Conservation (phyloP, 2,113 vertebrate species). For the Nibea albiflora region DNA sequence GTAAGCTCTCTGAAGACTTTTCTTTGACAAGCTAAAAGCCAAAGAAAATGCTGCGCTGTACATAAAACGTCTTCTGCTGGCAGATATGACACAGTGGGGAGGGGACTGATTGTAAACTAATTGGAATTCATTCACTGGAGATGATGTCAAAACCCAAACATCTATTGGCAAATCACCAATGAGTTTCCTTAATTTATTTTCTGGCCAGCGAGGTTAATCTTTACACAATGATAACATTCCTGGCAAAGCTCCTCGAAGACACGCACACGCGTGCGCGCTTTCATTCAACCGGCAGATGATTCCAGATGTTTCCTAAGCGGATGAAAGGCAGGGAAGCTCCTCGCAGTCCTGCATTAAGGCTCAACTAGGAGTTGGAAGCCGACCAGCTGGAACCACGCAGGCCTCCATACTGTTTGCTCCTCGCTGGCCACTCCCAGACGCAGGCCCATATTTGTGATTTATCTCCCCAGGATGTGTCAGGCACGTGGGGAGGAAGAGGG, state of each 20-base stretch:
- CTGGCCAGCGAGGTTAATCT: conserved; percentile 65
- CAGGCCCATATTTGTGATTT: conserved; percentile 69
- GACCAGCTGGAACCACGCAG: conserved; percentile 72
- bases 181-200: conserved; percentile 74
- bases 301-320: conserved; percentile 86
- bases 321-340: conserved; percentile 79
- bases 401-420: conserved; percentile 67
- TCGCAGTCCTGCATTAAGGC: conserved; percentile 62
- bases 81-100: conserved; percentile 31
- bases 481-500: conserved; percentile 60
- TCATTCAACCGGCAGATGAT: conserved; percentile 72
- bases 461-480: conserved; percentile 73
- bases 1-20: background rate
- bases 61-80: conserved; percentile 8
- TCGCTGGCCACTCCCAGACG: conserved; percentile 48
- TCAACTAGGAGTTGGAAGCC: conserved; percentile 71
- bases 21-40: conserved; percentile 15
- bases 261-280: conserved; percentile 34
- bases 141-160: conserved; percentile 77
- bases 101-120: conserved; percentile 57
- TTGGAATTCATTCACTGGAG: conserved; percentile 60
- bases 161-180: conserved; percentile 64
- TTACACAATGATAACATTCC: conserved; percentile 76
- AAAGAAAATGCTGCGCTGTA: background rate
- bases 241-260: conserved; percentile 61